Percentiles rank a stretch among this genome's conserved stretches.
Evolutionary conservation across 2,797 vertebrate genomes (phyloP).

Genomic region (Diceros bicornis): DNA sequence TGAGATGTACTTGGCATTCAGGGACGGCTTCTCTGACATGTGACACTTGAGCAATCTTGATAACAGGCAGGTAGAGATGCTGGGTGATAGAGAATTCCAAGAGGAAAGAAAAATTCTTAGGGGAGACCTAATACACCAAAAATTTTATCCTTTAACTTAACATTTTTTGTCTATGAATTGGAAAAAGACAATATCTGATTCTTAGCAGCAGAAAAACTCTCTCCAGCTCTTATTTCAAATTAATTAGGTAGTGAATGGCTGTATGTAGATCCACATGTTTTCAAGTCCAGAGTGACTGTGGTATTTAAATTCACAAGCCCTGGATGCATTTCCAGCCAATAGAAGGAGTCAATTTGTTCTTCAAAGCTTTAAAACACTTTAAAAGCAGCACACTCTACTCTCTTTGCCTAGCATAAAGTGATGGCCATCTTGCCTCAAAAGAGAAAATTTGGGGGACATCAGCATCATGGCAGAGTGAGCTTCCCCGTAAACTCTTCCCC

Average conservation of each 20-base stretch:
- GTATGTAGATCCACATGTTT: not conserved
- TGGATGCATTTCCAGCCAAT: not conserved
- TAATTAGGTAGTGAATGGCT: not conserved
- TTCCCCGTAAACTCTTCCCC: too few relatives aligned
- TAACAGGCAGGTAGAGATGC: not conserved
- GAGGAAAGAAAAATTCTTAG: not conserved
- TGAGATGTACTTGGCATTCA: not conserved
- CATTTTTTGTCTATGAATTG: not conserved
- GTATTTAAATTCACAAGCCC: constrained; percentile 7
- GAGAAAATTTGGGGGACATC: not conserved
- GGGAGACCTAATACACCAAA: not conserved
- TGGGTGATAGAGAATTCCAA: not conserved
- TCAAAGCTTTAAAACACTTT: not conserved
- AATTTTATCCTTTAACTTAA: not conserved
- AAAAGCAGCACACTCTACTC: not conserved
- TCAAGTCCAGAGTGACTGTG: not conserved
- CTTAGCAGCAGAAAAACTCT: not conserved
- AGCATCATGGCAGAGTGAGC: too few relatives aligned
- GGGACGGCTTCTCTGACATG: not conserved
- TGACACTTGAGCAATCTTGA: not conserved
- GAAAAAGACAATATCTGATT: not conserved
- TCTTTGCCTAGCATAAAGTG: not conserved
- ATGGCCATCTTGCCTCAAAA: not conserved
- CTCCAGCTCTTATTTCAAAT: not conserved
- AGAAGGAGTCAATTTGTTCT: not conserved